A percentile compares a stretch with the other conserved stretches of the same genome.
These are phyloP conservation scores for Dipodomys ordii DNA, from an alignment of 2,113 vertebrate genomes.

Conservation along the genomic window DNA sequence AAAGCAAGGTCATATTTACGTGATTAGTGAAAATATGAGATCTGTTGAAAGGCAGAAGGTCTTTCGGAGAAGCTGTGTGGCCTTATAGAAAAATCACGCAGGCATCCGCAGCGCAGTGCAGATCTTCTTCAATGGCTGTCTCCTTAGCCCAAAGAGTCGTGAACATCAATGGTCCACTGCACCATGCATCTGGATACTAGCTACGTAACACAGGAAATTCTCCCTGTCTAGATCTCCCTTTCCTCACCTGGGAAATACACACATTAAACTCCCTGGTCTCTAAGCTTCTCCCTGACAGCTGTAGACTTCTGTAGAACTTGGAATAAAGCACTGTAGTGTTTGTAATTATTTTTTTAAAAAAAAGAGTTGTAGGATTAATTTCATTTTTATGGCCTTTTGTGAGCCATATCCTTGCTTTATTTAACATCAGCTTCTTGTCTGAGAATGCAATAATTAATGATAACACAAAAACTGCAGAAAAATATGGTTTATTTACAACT, in stretches of 20 bases:
- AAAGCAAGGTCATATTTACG: too few relatives aligned
- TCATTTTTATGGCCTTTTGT: too few relatives aligned
- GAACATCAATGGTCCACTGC: background rate
- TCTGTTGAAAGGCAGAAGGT: too few relatives aligned
- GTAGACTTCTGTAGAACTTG: background rate
- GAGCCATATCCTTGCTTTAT: slow-evolving; percentile 11
- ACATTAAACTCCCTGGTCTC: background rate
- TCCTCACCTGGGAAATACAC: background rate
- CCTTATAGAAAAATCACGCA: too few relatives aligned
- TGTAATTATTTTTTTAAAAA: background rate
- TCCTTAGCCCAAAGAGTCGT: too few relatives aligned
- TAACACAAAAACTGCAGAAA: slow-evolving; percentile 22
- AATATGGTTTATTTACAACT: slow-evolving; percentile 15
- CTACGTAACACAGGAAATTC: background rate
- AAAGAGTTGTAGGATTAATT: too few relatives aligned
- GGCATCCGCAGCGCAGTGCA: too few relatives aligned
- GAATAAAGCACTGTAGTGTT: background rate
- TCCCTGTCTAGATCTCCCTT: background rate
- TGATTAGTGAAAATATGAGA: too few relatives aligned
- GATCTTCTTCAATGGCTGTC: too few relatives aligned
- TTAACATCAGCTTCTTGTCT: slow-evolving; percentile 30
- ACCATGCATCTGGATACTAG: background rate
- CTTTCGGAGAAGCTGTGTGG: too few relatives aligned
- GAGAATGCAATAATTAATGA: slow-evolving; percentile 17
- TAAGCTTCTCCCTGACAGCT: background rate